A percentile compares a stretch with the other conserved stretches of the same genome.
Conservation (phyloP, 2,888 invertebrate species). For the Acrobasis consociella region DNA sequence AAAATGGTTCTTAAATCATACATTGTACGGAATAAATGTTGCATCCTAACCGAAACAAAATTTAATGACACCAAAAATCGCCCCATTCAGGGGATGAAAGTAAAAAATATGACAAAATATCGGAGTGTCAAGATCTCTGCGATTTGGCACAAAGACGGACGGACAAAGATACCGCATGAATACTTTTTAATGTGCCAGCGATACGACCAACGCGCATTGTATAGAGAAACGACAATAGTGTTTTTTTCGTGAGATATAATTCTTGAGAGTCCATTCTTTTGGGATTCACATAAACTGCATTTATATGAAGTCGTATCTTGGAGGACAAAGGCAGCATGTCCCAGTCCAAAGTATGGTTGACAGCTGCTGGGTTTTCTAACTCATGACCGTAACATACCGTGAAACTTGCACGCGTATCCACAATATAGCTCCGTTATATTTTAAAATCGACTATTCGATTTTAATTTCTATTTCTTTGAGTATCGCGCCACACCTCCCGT, state of each 20-base stretch:
- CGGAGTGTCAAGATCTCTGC: conserved; percentile 73
- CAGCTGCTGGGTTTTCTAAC: conserved; percentile 73
- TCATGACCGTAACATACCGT: conserved; percentile 61
- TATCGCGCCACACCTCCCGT: conserved; percentile 70
- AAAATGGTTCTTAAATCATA: conserved; percentile 3
- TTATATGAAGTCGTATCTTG: conserved; percentile 79
- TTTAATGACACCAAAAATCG: conserved; percentile 45
- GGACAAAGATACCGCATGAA: conserved; percentile 78
- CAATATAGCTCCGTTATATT: conserved; percentile 69
- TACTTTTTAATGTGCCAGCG: conserved; percentile 82
- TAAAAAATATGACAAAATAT: conserved; percentile 66
- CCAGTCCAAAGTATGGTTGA: conserved; percentile 68
- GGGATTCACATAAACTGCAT: conserved; percentile 79
- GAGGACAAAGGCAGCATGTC: conserved; percentile 70
- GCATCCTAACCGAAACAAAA: conserved; percentile 31
- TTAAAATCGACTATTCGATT: conserved; percentile 59
- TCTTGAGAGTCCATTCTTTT: conserved; percentile 73
- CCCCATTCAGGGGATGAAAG: conserved; percentile 38
- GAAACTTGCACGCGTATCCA: conserved; percentile 67
- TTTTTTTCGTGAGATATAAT: conserved; percentile 71
- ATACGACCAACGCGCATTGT: conserved; percentile 79
- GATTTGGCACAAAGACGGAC: conserved; percentile 65
- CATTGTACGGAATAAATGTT: conserved; percentile 13
- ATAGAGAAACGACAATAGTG: conserved; percentile 63
- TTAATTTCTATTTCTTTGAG: conserved; percentile 64